Evolutionary conservation across 1,140 invertebrate genomes (phyloP).

Genomic region (Aphaenogaster rudis): DNA sequence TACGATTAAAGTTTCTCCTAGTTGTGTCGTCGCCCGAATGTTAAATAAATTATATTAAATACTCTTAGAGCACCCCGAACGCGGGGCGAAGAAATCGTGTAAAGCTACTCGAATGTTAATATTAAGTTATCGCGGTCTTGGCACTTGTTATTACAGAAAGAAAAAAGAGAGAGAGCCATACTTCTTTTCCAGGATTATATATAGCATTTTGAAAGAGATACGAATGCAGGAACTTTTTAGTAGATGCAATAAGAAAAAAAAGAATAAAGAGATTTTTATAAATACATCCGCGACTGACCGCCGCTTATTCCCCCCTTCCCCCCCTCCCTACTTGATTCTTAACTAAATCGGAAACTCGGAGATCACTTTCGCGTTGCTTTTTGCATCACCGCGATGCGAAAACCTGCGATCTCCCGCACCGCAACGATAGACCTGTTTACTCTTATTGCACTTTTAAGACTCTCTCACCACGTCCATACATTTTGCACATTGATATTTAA

Average conservation of each 20-base stretch:
- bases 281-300: slow-evolving; percentile 50
- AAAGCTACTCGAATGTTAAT: slow-evolving; percentile 65
- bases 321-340: neutral
- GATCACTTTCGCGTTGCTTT: neutral
- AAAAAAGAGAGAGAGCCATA: slow-evolving; percentile 60
- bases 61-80: slow-evolving; percentile 63
- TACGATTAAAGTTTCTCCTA: slow-evolving; percentile 51
- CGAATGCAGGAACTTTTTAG: slow-evolving; percentile 70
- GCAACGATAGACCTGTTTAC: neutral
- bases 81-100: slow-evolving; percentile 31
- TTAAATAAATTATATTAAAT: slow-evolving; percentile 72
- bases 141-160: slow-evolving; percentile 59
- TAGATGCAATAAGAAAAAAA: slow-evolving; percentile 75
- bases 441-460: neutral
- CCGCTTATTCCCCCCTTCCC: neutral
- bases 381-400: neutral
- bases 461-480: neutral
- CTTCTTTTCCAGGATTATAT: slow-evolving; percentile 64
- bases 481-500: neutral
- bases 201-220: slow-evolving; percentile 62
- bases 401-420: neutral
- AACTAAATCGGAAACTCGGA: neutral
- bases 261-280: slow-evolving; percentile 78
- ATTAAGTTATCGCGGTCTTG: slow-evolving; percentile 58
- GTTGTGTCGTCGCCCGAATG: slow-evolving; percentile 48